These are phyloP conservation scores for Phengaris arion DNA, from an alignment of 2,888 invertebrate species.

Conservation along the genomic window DNA sequence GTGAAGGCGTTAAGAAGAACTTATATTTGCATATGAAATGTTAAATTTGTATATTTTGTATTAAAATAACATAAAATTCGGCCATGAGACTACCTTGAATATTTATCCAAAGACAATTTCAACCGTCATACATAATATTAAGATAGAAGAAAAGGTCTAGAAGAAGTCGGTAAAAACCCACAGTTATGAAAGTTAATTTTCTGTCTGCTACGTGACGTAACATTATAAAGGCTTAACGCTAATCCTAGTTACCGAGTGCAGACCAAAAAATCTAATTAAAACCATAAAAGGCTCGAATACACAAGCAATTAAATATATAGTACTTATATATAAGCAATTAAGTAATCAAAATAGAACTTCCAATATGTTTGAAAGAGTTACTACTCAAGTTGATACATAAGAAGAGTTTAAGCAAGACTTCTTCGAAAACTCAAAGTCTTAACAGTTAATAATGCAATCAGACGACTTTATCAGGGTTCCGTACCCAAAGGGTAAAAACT, in stretches of 20 bases:
- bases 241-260: not conserved
- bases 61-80: not conserved
- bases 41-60: not conserved
- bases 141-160: not conserved
- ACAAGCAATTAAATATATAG: not conserved
- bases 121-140: not conserved
- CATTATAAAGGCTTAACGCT: not conserved
- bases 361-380: not conserved
- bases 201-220: not conserved
- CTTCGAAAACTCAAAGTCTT: no score
- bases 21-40: not conserved
- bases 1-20: not conserved
- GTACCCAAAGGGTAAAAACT: no score
- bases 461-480: no score
- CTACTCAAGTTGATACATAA: no score
- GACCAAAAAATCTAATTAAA: constrained; percentile 7
- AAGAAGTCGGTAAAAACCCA: not conserved
- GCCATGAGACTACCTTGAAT: not conserved
- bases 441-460: no score
- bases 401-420: no score
- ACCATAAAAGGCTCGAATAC: not conserved
- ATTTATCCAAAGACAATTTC: not conserved
- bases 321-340: no score
- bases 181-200: not conserved
- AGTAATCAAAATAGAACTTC: not conserved